Evolutionary conservation across 2,888 invertebrate species (phyloP).

Genomic region (Tortrix viridana): DNA sequence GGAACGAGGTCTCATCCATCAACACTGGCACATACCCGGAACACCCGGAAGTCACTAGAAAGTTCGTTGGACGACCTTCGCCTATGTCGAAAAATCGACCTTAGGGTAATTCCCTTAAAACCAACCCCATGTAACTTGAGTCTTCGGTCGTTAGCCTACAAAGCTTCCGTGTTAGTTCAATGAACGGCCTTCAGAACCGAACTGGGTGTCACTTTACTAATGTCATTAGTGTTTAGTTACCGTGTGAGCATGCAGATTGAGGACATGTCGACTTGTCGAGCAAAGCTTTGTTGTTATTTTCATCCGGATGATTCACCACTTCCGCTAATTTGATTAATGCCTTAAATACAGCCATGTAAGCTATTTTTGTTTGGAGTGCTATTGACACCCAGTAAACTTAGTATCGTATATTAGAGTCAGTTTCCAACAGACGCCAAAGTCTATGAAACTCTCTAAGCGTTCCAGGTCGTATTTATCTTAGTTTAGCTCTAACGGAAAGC

Average conservation of each 20-base stretch:
- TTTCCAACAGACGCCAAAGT: background rate
- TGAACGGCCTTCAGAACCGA: conserved; percentile 62
- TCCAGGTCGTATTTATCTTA: background rate
- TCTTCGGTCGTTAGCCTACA: conserved; percentile 45
- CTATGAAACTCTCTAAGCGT: background rate
- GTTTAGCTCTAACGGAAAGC: conserved; percentile 5
- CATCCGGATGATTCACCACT: background rate
- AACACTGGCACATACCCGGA: conserved; percentile 45
- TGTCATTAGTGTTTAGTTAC: conserved; percentile 56
- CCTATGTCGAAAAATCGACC: conserved; percentile 51
- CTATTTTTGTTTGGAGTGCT: too few species aligned
- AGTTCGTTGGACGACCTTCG: conserved; percentile 71
- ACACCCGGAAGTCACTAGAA: conserved; percentile 60
- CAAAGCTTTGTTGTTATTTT: too few species aligned
- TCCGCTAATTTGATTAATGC: background rate
- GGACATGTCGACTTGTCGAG: conserved; percentile 5
- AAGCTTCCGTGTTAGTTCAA: conserved; percentile 55
- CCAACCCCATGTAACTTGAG: conserved; percentile 29
- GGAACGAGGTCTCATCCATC: conserved; percentile 64
- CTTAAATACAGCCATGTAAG: background rate
- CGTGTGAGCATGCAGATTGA: conserved; percentile 41
- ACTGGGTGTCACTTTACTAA: conserved; percentile 59
- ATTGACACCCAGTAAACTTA: too few species aligned
- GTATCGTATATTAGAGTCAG: background rate
- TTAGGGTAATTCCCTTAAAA: conserved; percentile 50